Evolutionary conservation across 2,797 vertebrate species (phyloP).

Genomic region (Myiothlypis chrysogaster): DNA sequence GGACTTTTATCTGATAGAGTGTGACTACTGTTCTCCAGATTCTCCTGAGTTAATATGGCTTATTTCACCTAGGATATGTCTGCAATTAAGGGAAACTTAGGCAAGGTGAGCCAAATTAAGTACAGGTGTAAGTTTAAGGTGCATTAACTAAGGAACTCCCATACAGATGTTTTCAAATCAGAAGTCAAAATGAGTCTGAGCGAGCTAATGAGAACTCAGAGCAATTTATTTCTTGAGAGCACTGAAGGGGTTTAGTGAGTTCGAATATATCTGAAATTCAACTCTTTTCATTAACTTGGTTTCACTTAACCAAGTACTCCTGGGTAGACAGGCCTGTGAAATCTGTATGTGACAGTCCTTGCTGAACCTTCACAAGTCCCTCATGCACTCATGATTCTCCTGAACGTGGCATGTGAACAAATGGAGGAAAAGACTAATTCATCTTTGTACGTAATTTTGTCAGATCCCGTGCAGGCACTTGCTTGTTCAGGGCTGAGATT

Average conservation of each 20-base stretch:
- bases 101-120: slow-evolving; percentile 6
- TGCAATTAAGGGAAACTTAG: neutral
- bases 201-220: slow-evolving; percentile 20
- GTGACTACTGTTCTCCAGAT: neutral
- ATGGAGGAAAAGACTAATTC: neutral
- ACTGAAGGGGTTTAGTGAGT: neutral
- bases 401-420: neutral
- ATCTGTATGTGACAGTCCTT: neutral
- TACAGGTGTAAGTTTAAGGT: slow-evolving; percentile 15
- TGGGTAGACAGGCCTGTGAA: neutral
- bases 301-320: neutral
- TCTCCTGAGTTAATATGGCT: neutral
- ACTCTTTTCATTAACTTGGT: neutral
- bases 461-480: neutral
- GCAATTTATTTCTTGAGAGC: neutral
- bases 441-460: neutral
- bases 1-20: neutral
- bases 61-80: neutral
- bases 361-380: neutral
- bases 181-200: neutral
- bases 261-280: slow-evolving; percentile 22
- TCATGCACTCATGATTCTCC: neutral
- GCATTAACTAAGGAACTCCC: neutral
- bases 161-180: neutral
- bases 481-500: neutral